Evolutionary conservation across 2,888 invertebrate species (phyloP), one percentile per base, ranked within the genome.

Genomic region (Sesia apiformis): DNA sequence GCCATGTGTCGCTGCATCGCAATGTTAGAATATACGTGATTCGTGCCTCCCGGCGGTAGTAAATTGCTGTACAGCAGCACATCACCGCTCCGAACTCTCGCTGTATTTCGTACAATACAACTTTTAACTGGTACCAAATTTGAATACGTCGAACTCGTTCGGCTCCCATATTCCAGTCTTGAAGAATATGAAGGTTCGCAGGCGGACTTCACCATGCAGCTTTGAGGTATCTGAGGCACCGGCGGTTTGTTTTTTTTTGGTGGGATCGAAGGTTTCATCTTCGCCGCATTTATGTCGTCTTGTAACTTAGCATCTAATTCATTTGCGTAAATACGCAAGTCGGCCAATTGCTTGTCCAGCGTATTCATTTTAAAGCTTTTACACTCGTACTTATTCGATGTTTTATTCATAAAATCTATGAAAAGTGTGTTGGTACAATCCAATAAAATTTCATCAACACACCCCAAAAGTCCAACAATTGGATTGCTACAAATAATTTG

Each of bases 181-280:
- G 94, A 93, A 39, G 95, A 94, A 75, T 94, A 96, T 4, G 94
- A 93, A 0, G 95, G 95, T 69, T 94, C 94, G 57, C 93, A 91
- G 23, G 93, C 92, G 57, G 93, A 92, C 75, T 94, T 94, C 57
- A 95, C 90, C 40, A 91, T 91, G 69, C 92, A 94, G 77, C 95
- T 95, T 79, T 95, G 94, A 55, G 95, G 95, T 73, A 96, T 93
- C 93, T 89, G 89, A 53, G 89, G 89, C 59, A 80, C 70, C 53
- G 89, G 89, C 49, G 83, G 72, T 65, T 88, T 89, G 65, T 72
- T 83, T 73, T 86, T 88, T 75, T 89, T 89, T 54, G 89, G 88
- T 59, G 89, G 89, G 60, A 89, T 84, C 51, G 81, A 78, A 53
- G 89, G 89, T 82, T 86, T 88, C 69, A 75, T 81, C 69, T 80